Base-by-base conservation (phyloP, 2,888 invertebrate genomes). In the Phalera bucephala region DNA sequence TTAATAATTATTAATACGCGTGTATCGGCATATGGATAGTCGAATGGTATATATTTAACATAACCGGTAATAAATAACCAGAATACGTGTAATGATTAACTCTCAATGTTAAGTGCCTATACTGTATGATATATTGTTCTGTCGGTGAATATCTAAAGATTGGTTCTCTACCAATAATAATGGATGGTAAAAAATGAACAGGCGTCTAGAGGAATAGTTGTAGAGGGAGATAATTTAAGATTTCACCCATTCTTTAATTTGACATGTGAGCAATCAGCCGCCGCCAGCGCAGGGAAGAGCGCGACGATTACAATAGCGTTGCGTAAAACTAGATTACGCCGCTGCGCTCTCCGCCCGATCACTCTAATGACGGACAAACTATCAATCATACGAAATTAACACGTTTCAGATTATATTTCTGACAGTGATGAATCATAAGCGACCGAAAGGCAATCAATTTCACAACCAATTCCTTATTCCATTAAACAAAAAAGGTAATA, bases 371-470 rank as follows among this genome's bases (percentile, higher is more conserved):
- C 76, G 65, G 54, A 64, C 71, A 54, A 75, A 82, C 85, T 77
- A 89, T 89, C 82, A 88, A 88, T 89, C 89, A 88, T 82, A 80
- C 71, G 59, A 83, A 84, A 87, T 88, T 88, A 87, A 87, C 89
- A 86, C 88, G 79, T 86, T 77, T 74, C 82, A 80, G 76, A 84
- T 80, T 82, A 80, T 79, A 75, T 72, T 80, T 78, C 70, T 77
- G 86, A 88, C 89, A 85, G 70, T 89, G 88, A 89, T 88, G 86
- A 88, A 88, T 88, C 87, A 87, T 88, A 87, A 85, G 77, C 79
- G 79, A 72, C 80, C 77, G 72, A 84, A 84, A 87, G 82, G 83
- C 88, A 88, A 88, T 88, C 88, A 87, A 88, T 87, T 87, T 85
- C 85, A 84, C 86, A 79, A 84, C 69, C 82, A 77, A 87, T 86